Conservation (phyloP, 2,888 invertebrate species). For the Rapana venosa region DNA sequence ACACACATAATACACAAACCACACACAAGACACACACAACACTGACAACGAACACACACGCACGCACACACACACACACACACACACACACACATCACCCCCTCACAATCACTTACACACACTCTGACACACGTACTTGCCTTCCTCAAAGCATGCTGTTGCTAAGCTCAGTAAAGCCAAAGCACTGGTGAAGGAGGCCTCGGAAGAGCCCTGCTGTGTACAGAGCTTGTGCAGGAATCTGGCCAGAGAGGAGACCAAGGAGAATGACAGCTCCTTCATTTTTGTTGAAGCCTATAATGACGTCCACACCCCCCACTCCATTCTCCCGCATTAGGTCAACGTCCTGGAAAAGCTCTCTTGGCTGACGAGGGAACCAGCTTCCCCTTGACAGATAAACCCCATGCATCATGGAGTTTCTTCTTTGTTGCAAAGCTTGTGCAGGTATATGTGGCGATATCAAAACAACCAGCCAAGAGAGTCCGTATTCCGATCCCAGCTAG, state of each 20-base stretch:
- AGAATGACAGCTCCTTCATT: neutral
- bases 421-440: too few relatives aligned
- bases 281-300: constrained; percentile 37
- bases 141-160: neutral
- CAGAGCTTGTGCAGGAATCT: neutral
- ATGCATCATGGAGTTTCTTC: too few relatives aligned
- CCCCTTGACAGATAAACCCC: neutral
- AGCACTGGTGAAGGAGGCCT: neutral
- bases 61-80: too few relatives aligned
- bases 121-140: neutral
- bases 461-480: too few relatives aligned
- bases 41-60: too few relatives aligned
- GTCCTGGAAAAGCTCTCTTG: constrained; percentile 14
- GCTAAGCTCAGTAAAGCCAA: neutral
- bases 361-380: constrained; percentile 17
- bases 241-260: neutral
- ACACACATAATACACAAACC: too few relatives aligned
- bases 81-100: too few relatives aligned
- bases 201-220: neutral
- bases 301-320: constrained; percentile 33
- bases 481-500: too few relatives aligned
- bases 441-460: too few relatives aligned
- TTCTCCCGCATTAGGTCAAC: constrained; percentile 16
- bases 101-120: too few relatives aligned
- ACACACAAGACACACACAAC: too few relatives aligned